phyloP scores from a whole-genome alignment of 2,888 invertebrate species.

The Stenoptilia bipunctidactyla region DNA sequence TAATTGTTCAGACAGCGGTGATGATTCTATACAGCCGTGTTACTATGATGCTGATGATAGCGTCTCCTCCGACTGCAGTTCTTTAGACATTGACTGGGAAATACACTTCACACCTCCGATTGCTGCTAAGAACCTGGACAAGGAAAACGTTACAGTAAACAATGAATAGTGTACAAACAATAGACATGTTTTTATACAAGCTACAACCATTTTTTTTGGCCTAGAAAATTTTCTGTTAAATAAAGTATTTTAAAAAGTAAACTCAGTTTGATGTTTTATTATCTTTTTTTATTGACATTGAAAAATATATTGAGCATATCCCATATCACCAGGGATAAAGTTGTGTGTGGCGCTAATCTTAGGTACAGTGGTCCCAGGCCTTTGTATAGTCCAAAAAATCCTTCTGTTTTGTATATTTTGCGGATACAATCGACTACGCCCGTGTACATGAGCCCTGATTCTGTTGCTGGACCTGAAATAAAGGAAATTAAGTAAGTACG shows the following conservation, averaged over 20 bases:
- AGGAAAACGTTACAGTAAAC: too few species aligned
- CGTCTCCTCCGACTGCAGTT: slow-evolving; percentile 35
- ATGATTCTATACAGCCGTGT: slow-evolving; percentile 8
- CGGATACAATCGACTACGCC: slow-evolving; percentile 81
- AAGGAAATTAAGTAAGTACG: neutral
- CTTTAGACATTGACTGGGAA: slow-evolving; percentile 51
- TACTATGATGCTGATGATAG: neutral
- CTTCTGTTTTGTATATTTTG: slow-evolving; percentile 84
- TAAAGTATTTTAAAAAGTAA: slow-evolving; percentile 9
- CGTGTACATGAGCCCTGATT: slow-evolving; percentile 76
- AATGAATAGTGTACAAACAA: too few species aligned
- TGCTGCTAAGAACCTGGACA: slow-evolving; percentile 8
- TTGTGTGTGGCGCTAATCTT: slow-evolving; percentile 83
- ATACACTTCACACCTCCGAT: slow-evolving; percentile 49
- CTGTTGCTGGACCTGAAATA: slow-evolving; percentile 69
- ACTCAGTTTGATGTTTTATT: slow-evolving; percentile 17
- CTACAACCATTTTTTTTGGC: too few species aligned
- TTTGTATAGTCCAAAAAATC: slow-evolving; percentile 83
- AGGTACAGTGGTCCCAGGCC: slow-evolving; percentile 82
- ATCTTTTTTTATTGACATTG: slow-evolving; percentile 30
- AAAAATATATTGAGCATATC: slow-evolving; percentile 62
- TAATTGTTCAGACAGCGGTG: slow-evolving; percentile 16
- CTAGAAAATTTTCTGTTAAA: neutral
- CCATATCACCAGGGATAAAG: slow-evolving; percentile 84
- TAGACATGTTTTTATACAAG: too few species aligned